A percentile compares a stretch with the other conserved stretches of the same genome.
Evolutionary conservation across 2,113 vertebrate genomes (phyloP).

Genomic region (Nothocercus nigrocapillus): DNA sequence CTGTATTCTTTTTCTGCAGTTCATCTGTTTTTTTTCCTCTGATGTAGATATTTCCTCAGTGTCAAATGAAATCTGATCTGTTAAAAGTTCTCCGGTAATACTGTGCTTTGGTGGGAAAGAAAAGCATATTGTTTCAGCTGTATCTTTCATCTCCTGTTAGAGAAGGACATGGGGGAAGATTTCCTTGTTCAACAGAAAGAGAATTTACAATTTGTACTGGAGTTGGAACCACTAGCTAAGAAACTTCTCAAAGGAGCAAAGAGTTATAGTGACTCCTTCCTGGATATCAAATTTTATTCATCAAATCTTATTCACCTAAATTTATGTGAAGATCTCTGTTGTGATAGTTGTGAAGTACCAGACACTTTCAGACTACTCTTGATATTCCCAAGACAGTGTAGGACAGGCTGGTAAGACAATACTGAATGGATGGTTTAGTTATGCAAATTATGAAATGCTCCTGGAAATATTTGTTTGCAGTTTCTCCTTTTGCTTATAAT

Average conservation of each 20-base stretch:
- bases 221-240: neutral
- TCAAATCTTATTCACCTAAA: neutral
- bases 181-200: neutral
- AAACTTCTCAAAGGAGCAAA: neutral
- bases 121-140: neutral
- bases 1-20: neutral
- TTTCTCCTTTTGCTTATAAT: constrained; percentile 62
- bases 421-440: constrained; percentile 9
- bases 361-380: neutral
- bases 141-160: neutral
- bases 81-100: neutral
- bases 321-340: neutral
- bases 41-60: neutral
- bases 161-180: neutral
- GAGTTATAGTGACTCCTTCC: neutral
- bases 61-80: neutral
- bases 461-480: constrained; percentile 48
- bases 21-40: neutral
- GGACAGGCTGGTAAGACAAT: neutral
- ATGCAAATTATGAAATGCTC: constrained; percentile 23
- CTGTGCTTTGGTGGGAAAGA: neutral
- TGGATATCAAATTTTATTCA: neutral
- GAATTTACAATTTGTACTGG: neutral
- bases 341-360: neutral
- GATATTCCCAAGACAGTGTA: neutral